A percentile compares a stretch with the other conserved stretches of the same genome.
These are phyloP conservation scores for Pipistrellus pipistrellus DNA, from an alignment of 2,797 vertebrate genomes.

Conservation along the genomic window DNA sequence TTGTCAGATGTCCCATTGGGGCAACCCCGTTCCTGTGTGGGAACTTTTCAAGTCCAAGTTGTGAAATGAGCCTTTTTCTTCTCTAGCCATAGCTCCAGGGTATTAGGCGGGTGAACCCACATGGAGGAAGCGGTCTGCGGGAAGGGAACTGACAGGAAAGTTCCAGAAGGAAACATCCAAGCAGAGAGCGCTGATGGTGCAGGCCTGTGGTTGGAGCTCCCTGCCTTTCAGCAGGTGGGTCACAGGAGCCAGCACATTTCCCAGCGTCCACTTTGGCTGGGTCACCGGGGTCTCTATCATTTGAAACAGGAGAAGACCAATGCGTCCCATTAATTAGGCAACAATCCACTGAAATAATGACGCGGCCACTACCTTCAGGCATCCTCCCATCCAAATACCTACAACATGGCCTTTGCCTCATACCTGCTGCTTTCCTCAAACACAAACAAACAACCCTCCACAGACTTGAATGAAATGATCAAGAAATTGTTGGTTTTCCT, in stretches of 20 bases:
- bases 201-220: neutral
- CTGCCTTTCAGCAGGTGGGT: neutral
- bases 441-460: neutral
- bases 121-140: neutral
- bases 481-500: neutral
- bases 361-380: neutral
- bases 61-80: neutral
- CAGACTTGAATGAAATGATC: constrained; percentile 17
- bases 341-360: neutral
- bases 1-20: too few species aligned
- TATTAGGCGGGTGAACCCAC: neutral
- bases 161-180: neutral
- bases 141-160: neutral
- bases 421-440: neutral
- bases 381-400: neutral
- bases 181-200: neutral
- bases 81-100: neutral
- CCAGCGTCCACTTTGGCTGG: neutral
- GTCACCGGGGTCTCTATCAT: neutral
- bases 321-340: constrained; percentile 20
- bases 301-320: constrained; percentile 33
- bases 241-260: constrained; percentile 1
- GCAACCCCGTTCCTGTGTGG: neutral
- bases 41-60: neutral
- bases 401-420: neutral